Evolutionary conservation across 2,113 vertebrate species (phyloP).

Genomic region (Ctenodactylus gundi): DNA sequence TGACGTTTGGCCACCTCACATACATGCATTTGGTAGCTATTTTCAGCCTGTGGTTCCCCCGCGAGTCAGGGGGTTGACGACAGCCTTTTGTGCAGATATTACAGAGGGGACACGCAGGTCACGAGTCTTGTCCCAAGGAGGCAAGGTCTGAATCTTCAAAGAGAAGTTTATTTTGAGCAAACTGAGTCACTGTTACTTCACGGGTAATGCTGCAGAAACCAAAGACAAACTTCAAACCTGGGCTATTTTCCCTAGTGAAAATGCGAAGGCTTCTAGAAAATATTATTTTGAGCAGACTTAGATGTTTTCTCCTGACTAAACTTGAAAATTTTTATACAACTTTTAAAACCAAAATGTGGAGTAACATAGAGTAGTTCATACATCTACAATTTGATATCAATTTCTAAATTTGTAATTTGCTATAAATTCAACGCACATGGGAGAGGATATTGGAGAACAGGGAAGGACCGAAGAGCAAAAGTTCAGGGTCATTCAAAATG

Average conservation of each 20-base stretch:
- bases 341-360: not conserved
- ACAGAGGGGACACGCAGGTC: not conserved
- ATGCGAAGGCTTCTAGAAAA: not conserved
- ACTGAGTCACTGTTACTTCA: not conserved
- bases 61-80: constrained; percentile 36
- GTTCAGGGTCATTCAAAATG: not conserved
- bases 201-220: not conserved
- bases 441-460: not conserved
- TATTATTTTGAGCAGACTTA: not conserved
- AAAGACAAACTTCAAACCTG: not conserved
- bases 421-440: not conserved
- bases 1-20: not conserved
- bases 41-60: constrained; percentile 1
- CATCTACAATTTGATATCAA: not conserved
- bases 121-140: not conserved
- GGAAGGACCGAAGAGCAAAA: too few relatives aligned
- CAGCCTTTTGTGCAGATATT: constrained; percentile 30
- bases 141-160: not conserved
- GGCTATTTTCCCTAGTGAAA: not conserved
- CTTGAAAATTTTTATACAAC: not conserved
- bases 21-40: not conserved
- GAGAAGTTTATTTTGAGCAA: constrained; percentile 24
- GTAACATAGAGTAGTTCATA: not conserved
- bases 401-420: not conserved
- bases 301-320: not conserved